A percentile compares a stretch with the other conserved stretches of the same genome.
Conservation (phyloP, 2,113 vertebrate species). For the Carettochelys insculpta region DNA sequence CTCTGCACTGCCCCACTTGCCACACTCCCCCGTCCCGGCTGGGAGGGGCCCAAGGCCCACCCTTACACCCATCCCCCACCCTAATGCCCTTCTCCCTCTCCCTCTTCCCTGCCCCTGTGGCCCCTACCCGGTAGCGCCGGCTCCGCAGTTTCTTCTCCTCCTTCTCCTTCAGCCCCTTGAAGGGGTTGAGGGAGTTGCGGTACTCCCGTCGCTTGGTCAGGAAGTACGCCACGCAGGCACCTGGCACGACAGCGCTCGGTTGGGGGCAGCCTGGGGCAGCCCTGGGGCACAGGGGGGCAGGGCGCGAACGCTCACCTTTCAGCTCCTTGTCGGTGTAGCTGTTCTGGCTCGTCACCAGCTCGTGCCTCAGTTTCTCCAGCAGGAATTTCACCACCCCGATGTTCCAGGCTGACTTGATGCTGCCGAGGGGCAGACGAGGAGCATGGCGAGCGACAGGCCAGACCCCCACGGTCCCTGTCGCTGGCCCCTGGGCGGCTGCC, state of each 20-base stretch:
- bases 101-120: background rate
- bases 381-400: constrained; percentile 78
- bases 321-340: constrained; percentile 78
- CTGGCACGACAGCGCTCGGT: background rate
- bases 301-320: constrained; percentile 68
- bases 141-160: constrained; percentile 80
- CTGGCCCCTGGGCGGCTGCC: no score
- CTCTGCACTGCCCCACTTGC: background rate
- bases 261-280: no score
- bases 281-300: background rate
- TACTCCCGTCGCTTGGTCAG: constrained; percentile 78
- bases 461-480: no score
- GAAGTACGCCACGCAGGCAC: constrained; percentile 79
- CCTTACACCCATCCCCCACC: no score
- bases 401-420: constrained; percentile 80
- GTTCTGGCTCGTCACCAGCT: constrained; percentile 68
- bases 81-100: background rate
- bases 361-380: constrained; percentile 77
- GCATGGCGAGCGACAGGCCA: background rate
- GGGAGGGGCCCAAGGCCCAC: no score
- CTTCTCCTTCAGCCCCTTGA: constrained; percentile 77
- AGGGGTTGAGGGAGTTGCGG: constrained; percentile 76
- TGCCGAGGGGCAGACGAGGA: constrained; percentile 26
- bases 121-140: constrained; percentile 72
- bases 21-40: no score